Base-by-base conservation (phyloP, 2,888 invertebrate species). In the Euzetes globulus region DNA sequence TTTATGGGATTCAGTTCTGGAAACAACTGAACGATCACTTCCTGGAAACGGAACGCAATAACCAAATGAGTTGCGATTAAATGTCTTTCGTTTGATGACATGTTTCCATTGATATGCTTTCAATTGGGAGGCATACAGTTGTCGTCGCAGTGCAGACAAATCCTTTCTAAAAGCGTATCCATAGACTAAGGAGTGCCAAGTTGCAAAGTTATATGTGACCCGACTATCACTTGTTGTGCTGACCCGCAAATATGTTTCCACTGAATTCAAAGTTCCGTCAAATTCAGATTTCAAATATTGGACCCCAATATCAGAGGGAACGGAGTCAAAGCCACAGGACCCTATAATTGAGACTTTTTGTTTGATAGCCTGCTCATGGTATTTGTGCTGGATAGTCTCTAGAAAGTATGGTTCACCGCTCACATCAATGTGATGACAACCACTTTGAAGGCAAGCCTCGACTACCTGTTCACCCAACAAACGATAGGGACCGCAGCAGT, bases 381-480 rank as follows among this genome's bases (percentile, higher is more conserved):
- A 94, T 79, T 90, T 86, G 74, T 94, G 82, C 81, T 93, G 92
- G 88, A 93, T 92, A 41, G 83, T 84, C 82, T 95, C 94, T 83
- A 95, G 88, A 81, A 88, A 94, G 75, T 78, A 88, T 0, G 95
- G 91, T 82, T 98, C 97, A 7, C 95, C 97, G 80, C 90, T 91
- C 50, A 98, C 90, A 83, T 98, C 98, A 11, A 99, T 88, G 81
- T 96, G 91, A 84, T 92, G 90, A 0, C 95, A 87, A 27, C 72
- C 33, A n/a, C 71, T 41, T 5, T 89, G 89, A 11, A 94, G 86
- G 78, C 94, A 96, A 0, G 96, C 94, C 79, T 88, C 88, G 0
- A 98, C 90, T 7, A 97, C 92, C 3, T 89, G 87, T 82, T 96
- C 95, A 0, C 98, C 98, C 83, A 88, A 91, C 81, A 93, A 88